Percentiles rank a stretch among this genome's conserved stretches.
These are phyloP conservation scores for Operophtera brumata DNA, from an alignment of 2,888 invertebrate genomes.

Conservation along the genomic window DNA sequence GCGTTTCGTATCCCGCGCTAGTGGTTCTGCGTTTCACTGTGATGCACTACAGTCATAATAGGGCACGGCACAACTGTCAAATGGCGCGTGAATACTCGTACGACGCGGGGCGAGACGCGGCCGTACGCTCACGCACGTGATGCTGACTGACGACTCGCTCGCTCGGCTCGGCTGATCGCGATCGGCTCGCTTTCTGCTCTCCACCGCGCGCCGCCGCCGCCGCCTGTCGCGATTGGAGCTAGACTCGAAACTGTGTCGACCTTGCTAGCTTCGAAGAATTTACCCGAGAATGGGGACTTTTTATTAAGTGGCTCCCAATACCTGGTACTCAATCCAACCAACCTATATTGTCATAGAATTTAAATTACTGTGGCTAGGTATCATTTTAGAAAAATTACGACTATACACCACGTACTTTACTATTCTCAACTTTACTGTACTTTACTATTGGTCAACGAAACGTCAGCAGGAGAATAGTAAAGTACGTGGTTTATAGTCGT, in stretches of 20 bases:
- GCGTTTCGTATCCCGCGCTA: constrained; percentile 52
- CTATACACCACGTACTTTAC: no score
- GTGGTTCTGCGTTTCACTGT: constrained; percentile 67
- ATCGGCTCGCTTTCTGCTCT: constrained; percentile 40
- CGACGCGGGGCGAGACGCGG: constrained; percentile 48
- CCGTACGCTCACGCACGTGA: constrained; percentile 70
- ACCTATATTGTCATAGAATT: no score
- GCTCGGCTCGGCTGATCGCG: constrained; percentile 27
- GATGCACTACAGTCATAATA: constrained; percentile 66
- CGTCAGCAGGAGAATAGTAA: no score
- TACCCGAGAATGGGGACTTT: constrained; percentile 48
- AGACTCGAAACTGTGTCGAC: constrained; percentile 46
- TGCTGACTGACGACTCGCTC: constrained; percentile 73
- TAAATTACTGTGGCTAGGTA: no score
- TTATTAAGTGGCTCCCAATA: constrained; percentile 15
- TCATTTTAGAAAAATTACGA: no score
- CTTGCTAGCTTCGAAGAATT: constrained; percentile 54
- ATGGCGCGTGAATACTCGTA: constrained; percentile 70
- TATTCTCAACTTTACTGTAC: no score
- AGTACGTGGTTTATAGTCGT: no score
- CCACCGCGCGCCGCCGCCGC: constrained; percentile 5
- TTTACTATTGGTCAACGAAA: no score
- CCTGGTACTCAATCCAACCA: no score
- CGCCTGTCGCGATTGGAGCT: constrained; percentile 54
- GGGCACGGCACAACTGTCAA: constrained; percentile 70